These are phyloP conservation scores for Chironomus riparius DNA, from an alignment of 2,888 invertebrate genomes.

Conservation along the genomic window DNA sequence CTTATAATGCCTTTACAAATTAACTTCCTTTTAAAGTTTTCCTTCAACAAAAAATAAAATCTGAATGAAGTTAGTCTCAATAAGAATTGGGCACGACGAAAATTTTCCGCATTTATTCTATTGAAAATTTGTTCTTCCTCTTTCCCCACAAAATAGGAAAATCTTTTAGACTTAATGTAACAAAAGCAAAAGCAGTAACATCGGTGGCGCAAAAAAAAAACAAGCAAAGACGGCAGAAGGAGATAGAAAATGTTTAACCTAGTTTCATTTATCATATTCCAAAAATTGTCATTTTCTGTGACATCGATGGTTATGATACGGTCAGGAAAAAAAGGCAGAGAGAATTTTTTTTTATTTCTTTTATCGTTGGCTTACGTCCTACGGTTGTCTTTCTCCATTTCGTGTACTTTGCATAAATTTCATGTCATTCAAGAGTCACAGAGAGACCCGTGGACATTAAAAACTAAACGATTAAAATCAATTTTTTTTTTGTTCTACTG, in stretches of 20 bases:
- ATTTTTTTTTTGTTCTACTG: neutral
- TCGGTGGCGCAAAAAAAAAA: neutral
- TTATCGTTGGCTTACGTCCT: neutral
- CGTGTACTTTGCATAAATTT: neutral
- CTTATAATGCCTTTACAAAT: too few species aligned
- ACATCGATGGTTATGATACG: slow-evolving; percentile 3
- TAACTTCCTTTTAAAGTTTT: too few species aligned
- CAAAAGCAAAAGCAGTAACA: neutral
- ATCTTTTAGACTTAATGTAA: neutral
- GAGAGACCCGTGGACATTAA: neutral
- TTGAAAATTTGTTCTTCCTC: too few species aligned
- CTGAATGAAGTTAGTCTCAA: too few species aligned
- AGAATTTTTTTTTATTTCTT: neutral
- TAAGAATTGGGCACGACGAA: too few species aligned
- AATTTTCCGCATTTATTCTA: too few species aligned
- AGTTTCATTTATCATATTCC: slow-evolving; percentile 8
- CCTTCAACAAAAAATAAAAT: too few species aligned
- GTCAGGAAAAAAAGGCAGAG: neutral
- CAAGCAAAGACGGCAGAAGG: neutral
- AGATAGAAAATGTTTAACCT: neutral
- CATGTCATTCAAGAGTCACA: neutral
- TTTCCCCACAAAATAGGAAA: too few species aligned
- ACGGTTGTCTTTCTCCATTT: neutral
- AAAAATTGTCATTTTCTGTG: neutral
- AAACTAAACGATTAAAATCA: slow-evolving; percentile 15